Conservation (phyloP, 1,140 invertebrate species). For the Megathymus violae region DNA sequence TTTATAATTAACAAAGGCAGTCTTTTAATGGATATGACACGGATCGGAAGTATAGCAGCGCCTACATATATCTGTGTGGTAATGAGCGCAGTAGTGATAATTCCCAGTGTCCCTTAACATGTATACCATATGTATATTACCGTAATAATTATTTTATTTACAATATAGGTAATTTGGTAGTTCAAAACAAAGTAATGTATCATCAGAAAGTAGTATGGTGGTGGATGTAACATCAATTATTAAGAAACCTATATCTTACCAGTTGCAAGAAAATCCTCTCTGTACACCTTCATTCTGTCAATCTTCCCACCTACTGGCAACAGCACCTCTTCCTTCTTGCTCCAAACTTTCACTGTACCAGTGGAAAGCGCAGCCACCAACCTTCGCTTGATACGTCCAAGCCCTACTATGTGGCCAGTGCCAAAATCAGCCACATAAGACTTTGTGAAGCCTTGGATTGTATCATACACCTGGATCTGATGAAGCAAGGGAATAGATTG, state of each 20-base stretch:
- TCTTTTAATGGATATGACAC: no score
- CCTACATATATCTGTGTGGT: no score
- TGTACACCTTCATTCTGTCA: constrained; percentile 76
- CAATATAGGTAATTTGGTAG: no score
- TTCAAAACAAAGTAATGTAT: no score
- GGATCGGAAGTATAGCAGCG: no score
- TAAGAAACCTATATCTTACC: constrained; percentile 42
- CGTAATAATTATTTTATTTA: no score
- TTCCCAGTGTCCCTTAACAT: no score
- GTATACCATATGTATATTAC: no score
- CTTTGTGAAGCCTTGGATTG: constrained; percentile 53
- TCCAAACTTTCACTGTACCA: constrained; percentile 71
- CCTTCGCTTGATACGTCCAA: constrained; percentile 48
- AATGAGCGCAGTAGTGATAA: no score
- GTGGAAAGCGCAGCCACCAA: constrained; percentile 53
- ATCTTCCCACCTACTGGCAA: constrained; percentile 61
- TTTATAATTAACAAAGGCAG: no score
- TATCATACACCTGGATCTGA: constrained; percentile 64
- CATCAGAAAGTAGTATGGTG: no score
- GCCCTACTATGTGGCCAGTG: constrained; percentile 54
- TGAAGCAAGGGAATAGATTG: neutral
- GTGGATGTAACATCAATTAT: neutral
- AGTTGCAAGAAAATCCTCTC: constrained; percentile 64
- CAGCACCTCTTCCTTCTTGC: constrained; percentile 50
- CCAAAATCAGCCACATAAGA: constrained; percentile 59